Percentiles rank a stretch among this genome's conserved stretches.
Conservation (phyloP, 2,113 vertebrate species). For the Laticauda laticaudata region DNA sequence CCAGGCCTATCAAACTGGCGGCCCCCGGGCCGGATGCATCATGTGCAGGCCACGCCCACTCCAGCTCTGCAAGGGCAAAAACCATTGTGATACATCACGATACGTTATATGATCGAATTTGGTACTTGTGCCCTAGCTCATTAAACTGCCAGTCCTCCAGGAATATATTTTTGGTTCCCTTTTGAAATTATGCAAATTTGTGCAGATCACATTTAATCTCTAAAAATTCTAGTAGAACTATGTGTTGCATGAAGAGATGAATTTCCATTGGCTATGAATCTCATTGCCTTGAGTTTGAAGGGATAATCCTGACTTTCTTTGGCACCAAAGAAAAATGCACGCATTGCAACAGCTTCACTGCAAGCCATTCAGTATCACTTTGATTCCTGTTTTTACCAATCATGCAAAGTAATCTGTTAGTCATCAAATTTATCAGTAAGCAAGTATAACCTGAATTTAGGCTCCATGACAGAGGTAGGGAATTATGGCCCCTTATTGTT, state of each 20-base stretch:
- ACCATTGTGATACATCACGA: too few species aligned
- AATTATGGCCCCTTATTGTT: too few species aligned
- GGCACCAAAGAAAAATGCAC: neutral
- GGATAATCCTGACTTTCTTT: neutral
- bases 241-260: neutral
- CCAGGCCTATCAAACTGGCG: too few species aligned
- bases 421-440: neutral
- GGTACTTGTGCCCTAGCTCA: too few species aligned
- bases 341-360: neutral
- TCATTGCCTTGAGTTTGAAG: neutral
- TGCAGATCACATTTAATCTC: neutral
- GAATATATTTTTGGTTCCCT: too few species aligned
- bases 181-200: neutral
- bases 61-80: too few species aligned
- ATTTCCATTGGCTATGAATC: neutral
- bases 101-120: too few species aligned
- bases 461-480: neutral
- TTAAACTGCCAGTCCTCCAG: neutral
- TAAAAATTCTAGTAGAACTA: neutral
- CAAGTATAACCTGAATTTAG: neutral
- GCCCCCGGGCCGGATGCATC: too few species aligned
- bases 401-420: constrained; percentile 2
- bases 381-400: neutral
- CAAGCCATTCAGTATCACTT: neutral
- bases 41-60: too few species aligned